phyloP scores from a whole-genome alignment of 1,140 invertebrate genomes.

The Drosophila tropicalis region DNA sequence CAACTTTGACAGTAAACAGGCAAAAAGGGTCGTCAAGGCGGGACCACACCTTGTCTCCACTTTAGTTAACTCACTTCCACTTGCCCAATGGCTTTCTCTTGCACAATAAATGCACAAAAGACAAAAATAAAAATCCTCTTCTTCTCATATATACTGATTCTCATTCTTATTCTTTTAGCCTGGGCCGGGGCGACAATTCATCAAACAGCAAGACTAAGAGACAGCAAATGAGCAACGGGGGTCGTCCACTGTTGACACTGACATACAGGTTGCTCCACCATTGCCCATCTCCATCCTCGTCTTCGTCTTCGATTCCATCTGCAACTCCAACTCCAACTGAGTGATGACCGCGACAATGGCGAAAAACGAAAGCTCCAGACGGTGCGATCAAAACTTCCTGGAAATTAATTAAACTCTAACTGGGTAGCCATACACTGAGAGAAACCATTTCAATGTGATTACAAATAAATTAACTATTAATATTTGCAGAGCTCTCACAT shows the following conservation, averaged over 20 bases:
- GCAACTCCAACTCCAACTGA: slow-evolving; percentile 56
- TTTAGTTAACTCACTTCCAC: slow-evolving; percentile 11
- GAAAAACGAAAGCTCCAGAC: slow-evolving; percentile 68
- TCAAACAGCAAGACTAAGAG: slow-evolving; percentile 69
- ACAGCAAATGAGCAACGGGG: slow-evolving; percentile 65
- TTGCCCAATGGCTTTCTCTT: slow-evolving; percentile 1
- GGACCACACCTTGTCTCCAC: slow-evolving; percentile 70
- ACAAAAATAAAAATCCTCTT: background rate
- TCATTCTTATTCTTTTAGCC: slow-evolving; percentile 8
- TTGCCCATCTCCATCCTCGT: slow-evolving; percentile 7
- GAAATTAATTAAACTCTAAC: slow-evolving; percentile 79
- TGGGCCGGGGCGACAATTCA: slow-evolving; percentile 68
- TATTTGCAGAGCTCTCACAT: no score
- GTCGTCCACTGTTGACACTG: slow-evolving; percentile 72
- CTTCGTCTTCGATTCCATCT: background rate
- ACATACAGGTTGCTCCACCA: slow-evolving; percentile 56
- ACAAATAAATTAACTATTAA: no score
- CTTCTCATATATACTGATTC: background rate
- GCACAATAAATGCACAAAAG: background rate
- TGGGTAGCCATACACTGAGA: slow-evolving; percentile 23
- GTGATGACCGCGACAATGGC: slow-evolving; percentile 78
- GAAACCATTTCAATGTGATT: slow-evolving; percentile 1
- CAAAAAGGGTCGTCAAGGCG: slow-evolving; percentile 22
- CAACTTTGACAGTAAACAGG: slow-evolving; percentile 58
- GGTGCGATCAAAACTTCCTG: slow-evolving; percentile 73